Evolutionary conservation across 2,113 vertebrate species (phyloP).

Genomic region (Phylloscopus whistleri): DNA sequence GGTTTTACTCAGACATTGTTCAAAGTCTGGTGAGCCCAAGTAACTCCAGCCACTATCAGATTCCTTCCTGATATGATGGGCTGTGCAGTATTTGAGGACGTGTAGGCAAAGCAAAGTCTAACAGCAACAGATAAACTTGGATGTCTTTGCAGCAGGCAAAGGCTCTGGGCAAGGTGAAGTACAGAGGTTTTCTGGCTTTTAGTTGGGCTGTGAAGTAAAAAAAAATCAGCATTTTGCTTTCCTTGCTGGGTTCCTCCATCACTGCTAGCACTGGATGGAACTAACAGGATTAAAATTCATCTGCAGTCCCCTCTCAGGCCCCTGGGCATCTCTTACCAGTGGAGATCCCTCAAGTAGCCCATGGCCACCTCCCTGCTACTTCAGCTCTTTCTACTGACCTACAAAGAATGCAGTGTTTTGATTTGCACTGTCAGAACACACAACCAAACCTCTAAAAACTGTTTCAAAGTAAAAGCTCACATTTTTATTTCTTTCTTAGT

Average conservation of each 20-base stretch:
- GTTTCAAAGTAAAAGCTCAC: not conserved
- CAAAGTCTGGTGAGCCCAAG: not conserved
- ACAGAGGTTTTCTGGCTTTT: not conserved
- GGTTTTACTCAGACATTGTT: not conserved
- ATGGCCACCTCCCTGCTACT: not conserved
- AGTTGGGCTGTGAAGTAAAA: not conserved
- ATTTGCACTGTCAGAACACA: not conserved
- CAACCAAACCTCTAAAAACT: not conserved
- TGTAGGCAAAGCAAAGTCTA: not conserved
- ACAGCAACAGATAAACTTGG: not conserved
- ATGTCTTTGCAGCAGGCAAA: not conserved
- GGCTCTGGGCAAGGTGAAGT: not conserved
- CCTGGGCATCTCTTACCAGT: not conserved
- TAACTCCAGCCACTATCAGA: not conserved
- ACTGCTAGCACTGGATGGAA: not conserved
- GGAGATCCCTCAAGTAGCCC: not conserved
- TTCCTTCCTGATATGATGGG: not conserved
- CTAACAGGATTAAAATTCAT: not conserved
- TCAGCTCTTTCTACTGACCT: not conserved
- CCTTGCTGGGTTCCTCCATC: not conserved
- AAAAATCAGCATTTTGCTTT: not conserved
- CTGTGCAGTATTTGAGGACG: not conserved
- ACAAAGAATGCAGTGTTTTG: not conserved
- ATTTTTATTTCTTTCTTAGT: not conserved
- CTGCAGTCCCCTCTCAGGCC: rapidly evolving